A percentile compares a stretch with the other conserved stretches of the same genome.
Conservation (phyloP, 2,888 invertebrate genomes). For the Melanophora roralis region DNA sequence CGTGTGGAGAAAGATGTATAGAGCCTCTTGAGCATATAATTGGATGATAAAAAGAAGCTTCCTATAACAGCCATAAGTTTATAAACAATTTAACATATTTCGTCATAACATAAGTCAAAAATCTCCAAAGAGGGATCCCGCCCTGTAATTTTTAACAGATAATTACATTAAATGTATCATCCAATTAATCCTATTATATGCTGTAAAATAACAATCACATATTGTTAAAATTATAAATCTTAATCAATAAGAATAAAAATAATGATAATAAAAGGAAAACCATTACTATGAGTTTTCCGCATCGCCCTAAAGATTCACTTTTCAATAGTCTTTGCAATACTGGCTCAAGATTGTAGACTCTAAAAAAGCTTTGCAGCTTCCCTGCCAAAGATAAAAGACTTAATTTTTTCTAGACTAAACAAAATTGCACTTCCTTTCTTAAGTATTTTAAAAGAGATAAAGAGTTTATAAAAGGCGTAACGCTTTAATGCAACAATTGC, state of each 20-base stretch:
- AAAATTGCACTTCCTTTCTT: constrained; percentile 42
- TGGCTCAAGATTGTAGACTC: constrained; percentile 31
- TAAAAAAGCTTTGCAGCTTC: constrained; percentile 33
- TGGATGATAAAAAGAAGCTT: too few species aligned
- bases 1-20: too few species aligned
- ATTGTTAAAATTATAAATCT: neutral
- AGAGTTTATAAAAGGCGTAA: constrained; percentile 15
- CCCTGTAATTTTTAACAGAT: neutral
- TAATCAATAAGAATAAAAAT: neutral
- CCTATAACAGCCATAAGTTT: too few species aligned
- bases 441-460: constrained; percentile 16
- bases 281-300: constrained; percentile 18
- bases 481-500: neutral
- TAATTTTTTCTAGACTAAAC: neutral
- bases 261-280: constrained; percentile 17
- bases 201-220: neutral
- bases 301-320: neutral
- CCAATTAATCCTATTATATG: neutral
- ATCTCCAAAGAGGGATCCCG: neutral
- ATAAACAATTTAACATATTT: too few species aligned
- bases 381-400: constrained; percentile 4
- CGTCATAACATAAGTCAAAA: neutral
- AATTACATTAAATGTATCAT: neutral
- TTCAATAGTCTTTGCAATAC: neutral
- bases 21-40: too few species aligned